These are phyloP conservation scores for Eonycteris spelaea DNA, from an alignment of 2,113 vertebrate species.

Conservation along the genomic window DNA sequence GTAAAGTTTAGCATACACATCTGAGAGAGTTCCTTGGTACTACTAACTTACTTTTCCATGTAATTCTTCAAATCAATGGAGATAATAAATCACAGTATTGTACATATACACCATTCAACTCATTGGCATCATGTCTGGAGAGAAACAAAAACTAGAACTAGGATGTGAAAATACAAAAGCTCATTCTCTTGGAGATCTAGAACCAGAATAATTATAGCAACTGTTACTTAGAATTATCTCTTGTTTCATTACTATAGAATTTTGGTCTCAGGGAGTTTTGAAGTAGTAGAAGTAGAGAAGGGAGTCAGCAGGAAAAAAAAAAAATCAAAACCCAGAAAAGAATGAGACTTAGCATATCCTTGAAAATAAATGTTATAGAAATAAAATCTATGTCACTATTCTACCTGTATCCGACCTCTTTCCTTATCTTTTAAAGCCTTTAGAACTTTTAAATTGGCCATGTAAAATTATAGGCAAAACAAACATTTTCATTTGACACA, in stretches of 20 bases:
- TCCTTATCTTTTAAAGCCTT: not conserved
- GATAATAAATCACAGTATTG: not conserved
- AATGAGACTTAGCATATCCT: not conserved
- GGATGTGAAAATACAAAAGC: not conserved
- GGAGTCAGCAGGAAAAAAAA: not conserved
- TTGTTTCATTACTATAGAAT: not conserved
- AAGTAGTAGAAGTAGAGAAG: not conserved
- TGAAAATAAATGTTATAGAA: not conserved
- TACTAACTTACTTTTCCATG: not conserved
- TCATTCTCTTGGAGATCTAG: not conserved
- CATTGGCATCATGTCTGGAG: not conserved
- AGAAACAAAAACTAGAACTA: not conserved
- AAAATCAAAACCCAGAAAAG: not conserved
- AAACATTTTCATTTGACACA: not conserved
- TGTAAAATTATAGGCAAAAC: not conserved
- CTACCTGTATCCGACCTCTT: not conserved
- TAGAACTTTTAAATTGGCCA: not conserved
- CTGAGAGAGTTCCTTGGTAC: not conserved
- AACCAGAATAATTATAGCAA: not conserved
- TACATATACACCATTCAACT: not conserved
- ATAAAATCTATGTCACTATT: not conserved
- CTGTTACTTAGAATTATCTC: not conserved
- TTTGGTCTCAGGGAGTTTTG: not conserved
- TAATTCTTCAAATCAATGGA: not conserved
- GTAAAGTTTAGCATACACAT: not conserved